A percentile compares a stretch with the other conserved stretches of the same genome.
Evolutionary conservation across 2,113 vertebrate species (phyloP).

Genomic region (Seriola dumerili): DNA sequence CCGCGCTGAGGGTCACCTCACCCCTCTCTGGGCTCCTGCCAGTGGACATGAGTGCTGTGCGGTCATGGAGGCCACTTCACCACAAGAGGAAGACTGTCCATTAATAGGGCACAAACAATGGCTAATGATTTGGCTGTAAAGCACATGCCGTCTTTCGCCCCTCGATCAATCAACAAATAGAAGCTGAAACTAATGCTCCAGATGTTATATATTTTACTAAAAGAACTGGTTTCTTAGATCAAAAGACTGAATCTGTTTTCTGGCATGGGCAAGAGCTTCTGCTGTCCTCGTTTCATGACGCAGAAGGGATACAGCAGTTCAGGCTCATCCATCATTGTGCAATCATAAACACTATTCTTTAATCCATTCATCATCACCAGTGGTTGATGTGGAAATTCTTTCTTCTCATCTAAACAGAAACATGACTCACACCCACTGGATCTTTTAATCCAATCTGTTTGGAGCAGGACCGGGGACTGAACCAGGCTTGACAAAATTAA

Average conservation of each 20-base stretch:
- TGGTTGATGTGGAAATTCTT: constrained; percentile 36
- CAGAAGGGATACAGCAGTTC: constrained; percentile 1
- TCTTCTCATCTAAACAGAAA: constrained; percentile 53
- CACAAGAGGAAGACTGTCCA: constrained; percentile 44
- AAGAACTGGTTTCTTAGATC: constrained; percentile 8
- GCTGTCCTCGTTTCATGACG: constrained; percentile 11
- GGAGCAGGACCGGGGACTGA: constrained; percentile 42
- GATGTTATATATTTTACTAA: constrained; percentile 5
- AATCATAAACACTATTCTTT: constrained; percentile 37
- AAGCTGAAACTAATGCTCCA: constrained; percentile 11
- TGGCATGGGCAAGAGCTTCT: neutral
- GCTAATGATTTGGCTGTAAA: constrained; percentile 51
- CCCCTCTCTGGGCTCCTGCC: constrained; percentile 25
- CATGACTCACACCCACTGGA: constrained; percentile 51
- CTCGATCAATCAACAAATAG: constrained; percentile 4
- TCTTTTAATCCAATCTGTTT: constrained; percentile 63
- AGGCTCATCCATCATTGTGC: constrained; percentile 53
- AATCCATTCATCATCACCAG: constrained; percentile 46
- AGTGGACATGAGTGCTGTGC: constrained; percentile 36
- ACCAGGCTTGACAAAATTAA: constrained; percentile 62
- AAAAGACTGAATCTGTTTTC: constrained; percentile 40
- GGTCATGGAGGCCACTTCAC: constrained; percentile 34
- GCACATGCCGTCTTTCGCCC: neutral
- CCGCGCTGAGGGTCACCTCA: constrained; percentile 30
- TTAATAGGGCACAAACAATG: constrained; percentile 48